Evolutionary conservation across 2,888 invertebrate species (phyloP), one percentile per base, ranked within the genome.

Genomic region (Embidobia sp.): DNA sequence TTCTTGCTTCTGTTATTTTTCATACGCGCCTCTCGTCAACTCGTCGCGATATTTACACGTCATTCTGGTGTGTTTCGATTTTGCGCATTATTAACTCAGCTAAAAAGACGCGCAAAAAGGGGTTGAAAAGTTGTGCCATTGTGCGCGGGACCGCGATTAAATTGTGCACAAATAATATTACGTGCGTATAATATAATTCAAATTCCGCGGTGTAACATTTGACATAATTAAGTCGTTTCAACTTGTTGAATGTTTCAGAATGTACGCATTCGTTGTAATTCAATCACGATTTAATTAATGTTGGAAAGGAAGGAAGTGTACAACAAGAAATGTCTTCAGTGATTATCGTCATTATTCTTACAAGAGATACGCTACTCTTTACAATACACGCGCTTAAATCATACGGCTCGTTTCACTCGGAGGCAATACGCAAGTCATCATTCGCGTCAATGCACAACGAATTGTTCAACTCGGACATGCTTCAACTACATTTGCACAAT

Each of bases 371-470:
- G 63, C 55, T 35, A 61, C 53, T 70, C 76, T 66, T 66, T 72
- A 42, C 55, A 63, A 66, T 72, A 57, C 70, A 67, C 77, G 72
- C 77, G 66, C 66, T 72, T 49, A 72, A 72, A 72, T 77, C 72
- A 55, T 55, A 59, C 72, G 67, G 61, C 66, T 72, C 77, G 72
- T 72, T 73, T 72, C 72, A 66, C 72, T 67, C 19, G 42, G 31
- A 66, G 77, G 72, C 55, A 72, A 72, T 72, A 61, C 49, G 67
- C 77, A 51, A 77, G 67, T 67, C 67, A 77, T 73, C 67, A 51
- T 49, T 49, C 57, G 51, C 67, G 31, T 67, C 77, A 67, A 63
- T 77, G 70, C 53, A 72, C 76, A 77, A 70, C 59, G 48, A 77
- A 66, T 63, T 63, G 55, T 72, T 72, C 72, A 40, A 55, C 40